Evolutionary conservation across 2,888 invertebrate genomes (phyloP).

Genomic region (Archips xylosteana): DNA sequence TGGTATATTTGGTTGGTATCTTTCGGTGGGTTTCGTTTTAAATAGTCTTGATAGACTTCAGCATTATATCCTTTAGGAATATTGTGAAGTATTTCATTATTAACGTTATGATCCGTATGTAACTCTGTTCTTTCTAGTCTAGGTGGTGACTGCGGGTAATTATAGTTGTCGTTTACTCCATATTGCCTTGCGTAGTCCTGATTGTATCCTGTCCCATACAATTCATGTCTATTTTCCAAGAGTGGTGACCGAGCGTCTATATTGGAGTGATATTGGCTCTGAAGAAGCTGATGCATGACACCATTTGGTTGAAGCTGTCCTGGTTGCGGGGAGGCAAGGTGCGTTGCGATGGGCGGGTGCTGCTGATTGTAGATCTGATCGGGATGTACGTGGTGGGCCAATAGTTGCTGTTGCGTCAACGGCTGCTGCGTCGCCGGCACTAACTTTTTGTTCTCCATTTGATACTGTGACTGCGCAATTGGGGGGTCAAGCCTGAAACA

Average conservation of each 20-base stretch:
- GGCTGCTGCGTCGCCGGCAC: conserved; percentile 85
- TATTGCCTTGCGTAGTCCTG: conserved; percentile 84
- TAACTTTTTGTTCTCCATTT: conserved; percentile 89
- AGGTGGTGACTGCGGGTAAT: conserved; percentile 81
- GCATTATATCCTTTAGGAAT: conserved; percentile 85
- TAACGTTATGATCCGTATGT: conserved; percentile 77
- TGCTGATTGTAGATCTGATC: conserved; percentile 82
- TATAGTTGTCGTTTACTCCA: conserved; percentile 84
- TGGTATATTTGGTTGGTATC: conserved; percentile 85
- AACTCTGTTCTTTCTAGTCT: conserved; percentile 75
- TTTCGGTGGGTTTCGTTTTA: conserved; percentile 85
- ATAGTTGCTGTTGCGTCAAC: conserved; percentile 75
- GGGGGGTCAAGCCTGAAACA: conserved; percentile 90
- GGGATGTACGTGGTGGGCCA: conserved; percentile 81
- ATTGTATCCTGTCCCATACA: conserved; percentile 84
- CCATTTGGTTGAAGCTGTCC: conserved; percentile 82
- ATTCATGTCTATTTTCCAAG: conserved; percentile 84
- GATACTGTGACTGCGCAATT: conserved; percentile 85
- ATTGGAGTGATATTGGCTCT: conserved; percentile 79
- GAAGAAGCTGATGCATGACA: conserved; percentile 83
- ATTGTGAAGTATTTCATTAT: conserved; percentile 76
- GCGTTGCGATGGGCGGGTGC: conserved; percentile 74
- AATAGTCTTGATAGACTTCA: conserved; percentile 84
- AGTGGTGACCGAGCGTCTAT: conserved; percentile 81
- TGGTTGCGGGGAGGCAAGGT: conserved; percentile 68